phyloP scores from a whole-genome alignment of 2,888 invertebrate species.

The Pyrocoelia pectoralis region DNA sequence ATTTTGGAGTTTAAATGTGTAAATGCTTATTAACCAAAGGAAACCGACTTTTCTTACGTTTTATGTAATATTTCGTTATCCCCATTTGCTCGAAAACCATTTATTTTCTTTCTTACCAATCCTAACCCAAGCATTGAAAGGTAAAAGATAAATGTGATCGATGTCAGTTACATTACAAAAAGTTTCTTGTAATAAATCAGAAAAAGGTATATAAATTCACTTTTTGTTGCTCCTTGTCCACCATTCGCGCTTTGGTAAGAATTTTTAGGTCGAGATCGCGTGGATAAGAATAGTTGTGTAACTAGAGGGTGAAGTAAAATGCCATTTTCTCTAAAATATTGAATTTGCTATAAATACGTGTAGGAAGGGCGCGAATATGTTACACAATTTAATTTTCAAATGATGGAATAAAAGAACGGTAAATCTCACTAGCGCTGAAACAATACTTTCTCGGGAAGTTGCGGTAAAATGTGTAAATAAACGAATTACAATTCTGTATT shows the following conservation, averaged over 20 bases:
- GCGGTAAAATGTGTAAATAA: too few relatives aligned
- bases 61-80: too few relatives aligned
- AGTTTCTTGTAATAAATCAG: conserved; percentile 1
- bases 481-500: too few relatives aligned
- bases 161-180: background rate
- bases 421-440: too few relatives aligned
- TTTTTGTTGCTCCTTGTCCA: conserved; percentile 5
- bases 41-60: too few relatives aligned
- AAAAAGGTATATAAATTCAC: conserved; percentile 4
- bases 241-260: background rate
- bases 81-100: too few relatives aligned
- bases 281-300: background rate
- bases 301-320: background rate
- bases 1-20: background rate
- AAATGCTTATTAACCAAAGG: too few relatives aligned
- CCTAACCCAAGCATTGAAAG: background rate
- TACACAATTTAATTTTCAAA: background rate
- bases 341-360: background rate
- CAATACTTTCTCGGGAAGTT: too few relatives aligned
- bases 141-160: conserved; percentile 5
- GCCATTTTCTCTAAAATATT: background rate
- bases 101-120: background rate
- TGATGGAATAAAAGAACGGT: too few relatives aligned
- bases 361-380: background rate
- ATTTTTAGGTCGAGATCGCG: background rate